Percentiles rank a stretch among this genome's conserved stretches.
These are phyloP conservation scores for Akabosia matsudoensis DNA, from an alignment of 1,140 invertebrate genomes.

Conservation along the genomic window DNA sequence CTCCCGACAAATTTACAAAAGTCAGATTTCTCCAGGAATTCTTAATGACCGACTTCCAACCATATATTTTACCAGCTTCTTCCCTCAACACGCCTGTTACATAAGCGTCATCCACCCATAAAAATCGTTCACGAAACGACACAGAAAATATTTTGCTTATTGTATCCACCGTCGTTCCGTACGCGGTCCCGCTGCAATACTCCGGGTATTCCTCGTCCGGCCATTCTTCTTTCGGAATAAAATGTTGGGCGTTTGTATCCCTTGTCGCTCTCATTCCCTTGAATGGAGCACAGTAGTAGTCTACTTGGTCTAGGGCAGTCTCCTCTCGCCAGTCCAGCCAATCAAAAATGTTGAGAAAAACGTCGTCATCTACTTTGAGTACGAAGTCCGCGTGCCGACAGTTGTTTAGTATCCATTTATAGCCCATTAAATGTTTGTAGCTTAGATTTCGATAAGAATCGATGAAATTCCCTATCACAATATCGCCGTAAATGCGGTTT, in stretches of 20 bases:
- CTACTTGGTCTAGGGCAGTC: slow-evolving; percentile 28
- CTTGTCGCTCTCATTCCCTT: slow-evolving; percentile 51
- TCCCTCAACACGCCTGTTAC: slow-evolving; percentile 54
- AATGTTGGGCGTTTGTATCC: slow-evolving; percentile 53
- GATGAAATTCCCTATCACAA: slow-evolving; percentile 53
- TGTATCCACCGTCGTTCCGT: slow-evolving; percentile 69
- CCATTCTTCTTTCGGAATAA: slow-evolving; percentile 49
- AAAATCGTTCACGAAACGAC: slow-evolving; percentile 50
- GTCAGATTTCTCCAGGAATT: not conserved
- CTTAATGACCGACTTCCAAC: not conserved
- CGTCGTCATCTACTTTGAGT: slow-evolving; percentile 59
- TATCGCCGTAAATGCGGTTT: slow-evolving; percentile 42
- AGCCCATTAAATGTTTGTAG: slow-evolving; percentile 56
- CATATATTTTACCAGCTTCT: not conserved
- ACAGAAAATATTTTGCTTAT: slow-evolving; percentile 51
- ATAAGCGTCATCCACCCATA: slow-evolving; percentile 59
- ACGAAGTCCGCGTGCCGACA: slow-evolving; percentile 53
- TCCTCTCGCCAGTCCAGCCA: slow-evolving; percentile 47
- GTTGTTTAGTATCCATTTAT: slow-evolving; percentile 53
- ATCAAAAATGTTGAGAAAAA: slow-evolving; percentile 56
- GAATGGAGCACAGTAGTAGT: slow-evolving; percentile 64
- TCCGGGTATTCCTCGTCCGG: slow-evolving; percentile 49
- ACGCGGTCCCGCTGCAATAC: slow-evolving; percentile 56
- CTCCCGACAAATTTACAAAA: not conserved
- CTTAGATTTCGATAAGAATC: slow-evolving; percentile 55